Conservation (phyloP, 2,113 vertebrate genomes). For the Blennius ocellaris region DNA sequence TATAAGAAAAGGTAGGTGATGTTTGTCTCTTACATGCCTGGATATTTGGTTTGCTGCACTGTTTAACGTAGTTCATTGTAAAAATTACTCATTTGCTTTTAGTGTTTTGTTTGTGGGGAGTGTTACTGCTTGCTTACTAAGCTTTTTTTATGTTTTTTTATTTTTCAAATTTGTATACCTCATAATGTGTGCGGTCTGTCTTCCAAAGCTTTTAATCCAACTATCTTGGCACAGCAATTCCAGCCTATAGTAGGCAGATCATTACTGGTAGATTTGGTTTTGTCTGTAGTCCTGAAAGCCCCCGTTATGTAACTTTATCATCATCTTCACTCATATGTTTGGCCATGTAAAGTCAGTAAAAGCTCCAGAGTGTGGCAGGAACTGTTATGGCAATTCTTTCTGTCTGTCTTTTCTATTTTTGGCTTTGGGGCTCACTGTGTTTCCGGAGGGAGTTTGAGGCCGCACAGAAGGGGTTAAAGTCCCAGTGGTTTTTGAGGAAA, state of each 20-base stretch:
- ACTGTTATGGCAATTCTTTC: neutral
- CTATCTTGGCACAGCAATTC: neutral
- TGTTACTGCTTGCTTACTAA: conserved; percentile 3
- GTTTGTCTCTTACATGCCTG: neutral
- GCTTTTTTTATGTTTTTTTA: neutral
- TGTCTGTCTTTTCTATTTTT: conserved; percentile 6
- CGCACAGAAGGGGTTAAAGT: conserved; percentile 42
- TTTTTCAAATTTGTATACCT: conserved; percentile 13
- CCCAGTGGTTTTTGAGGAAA: conserved; percentile 58
- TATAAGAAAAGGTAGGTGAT: conserved; percentile 92
- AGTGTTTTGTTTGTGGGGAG: neutral
- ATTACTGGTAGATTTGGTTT: conserved; percentile 13
- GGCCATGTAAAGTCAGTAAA: conserved; percentile 43
- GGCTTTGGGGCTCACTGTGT: neutral
- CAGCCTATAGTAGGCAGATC: neutral
- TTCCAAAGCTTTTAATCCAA: neutral
- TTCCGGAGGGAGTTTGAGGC: conserved; percentile 13
- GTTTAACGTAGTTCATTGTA: neutral
- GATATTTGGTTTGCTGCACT: neutral
- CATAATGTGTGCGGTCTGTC: neutral
- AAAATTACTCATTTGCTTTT: neutral
- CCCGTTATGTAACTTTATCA: neutral
- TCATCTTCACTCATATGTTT: neutral
- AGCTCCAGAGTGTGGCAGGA: neutral
- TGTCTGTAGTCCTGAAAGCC: conserved; percentile 2